Evolutionary conservation across 2,888 invertebrate genomes (phyloP).

Genomic region (Xestia ashworthii): DNA sequence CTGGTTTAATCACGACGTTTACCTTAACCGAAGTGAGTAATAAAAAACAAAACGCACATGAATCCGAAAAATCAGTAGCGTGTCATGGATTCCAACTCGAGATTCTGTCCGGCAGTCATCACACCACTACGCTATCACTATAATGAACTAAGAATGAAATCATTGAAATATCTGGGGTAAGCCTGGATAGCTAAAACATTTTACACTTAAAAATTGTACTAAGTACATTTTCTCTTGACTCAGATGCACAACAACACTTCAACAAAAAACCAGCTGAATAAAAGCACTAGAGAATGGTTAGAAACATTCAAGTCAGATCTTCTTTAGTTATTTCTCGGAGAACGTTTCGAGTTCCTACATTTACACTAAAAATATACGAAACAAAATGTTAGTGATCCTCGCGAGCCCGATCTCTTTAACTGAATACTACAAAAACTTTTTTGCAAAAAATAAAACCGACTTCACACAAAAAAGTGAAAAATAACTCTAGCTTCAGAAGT

Average conservation of each 20-base stretch:
- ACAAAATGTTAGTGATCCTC: conserved; percentile 11
- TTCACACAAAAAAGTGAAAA: no score
- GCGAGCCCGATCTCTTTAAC: conserved; percentile 5
- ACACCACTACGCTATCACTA: not conserved
- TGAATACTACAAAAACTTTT: conserved; percentile 16
- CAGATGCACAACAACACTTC: not conserved
- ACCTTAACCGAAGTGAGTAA: no score
- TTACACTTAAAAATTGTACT: not conserved
- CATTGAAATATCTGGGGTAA: not conserved
- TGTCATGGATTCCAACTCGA: no score
- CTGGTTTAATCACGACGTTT: no score
- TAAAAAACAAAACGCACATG: no score
- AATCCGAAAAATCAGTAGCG: no score
- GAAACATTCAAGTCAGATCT: not conserved
- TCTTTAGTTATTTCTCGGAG: not conserved
- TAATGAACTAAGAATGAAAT: not conserved
- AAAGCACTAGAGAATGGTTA: not conserved
- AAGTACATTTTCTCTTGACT: not conserved
- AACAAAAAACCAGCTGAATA: not conserved
- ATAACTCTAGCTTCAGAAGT: no score
- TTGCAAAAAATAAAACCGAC: no score
- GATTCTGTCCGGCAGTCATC: not conserved
- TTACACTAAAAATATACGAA: conserved; percentile 29
- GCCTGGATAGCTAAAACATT: not conserved
- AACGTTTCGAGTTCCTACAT: conserved; percentile 2